A percentile compares a stretch with the other conserved stretches of the same genome.
phyloP scores from a whole-genome alignment of 2,888 invertebrate genomes.

The Drosophila formosana region DNA sequence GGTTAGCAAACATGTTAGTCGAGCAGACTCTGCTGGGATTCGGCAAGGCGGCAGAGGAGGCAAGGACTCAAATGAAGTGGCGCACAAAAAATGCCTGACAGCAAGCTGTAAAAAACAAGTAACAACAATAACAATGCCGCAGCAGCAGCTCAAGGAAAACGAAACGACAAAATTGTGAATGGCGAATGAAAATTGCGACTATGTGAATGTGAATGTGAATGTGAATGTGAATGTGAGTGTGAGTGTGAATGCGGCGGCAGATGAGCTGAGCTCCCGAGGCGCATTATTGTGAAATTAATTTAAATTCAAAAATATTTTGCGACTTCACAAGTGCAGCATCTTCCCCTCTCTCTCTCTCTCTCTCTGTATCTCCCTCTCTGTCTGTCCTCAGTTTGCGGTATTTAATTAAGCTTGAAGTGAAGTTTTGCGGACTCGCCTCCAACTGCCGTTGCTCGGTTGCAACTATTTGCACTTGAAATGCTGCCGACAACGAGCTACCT shows the following conservation, averaged over 20 bases:
- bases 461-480: too few relatives aligned
- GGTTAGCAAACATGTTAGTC: neutral
- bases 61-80: slow-evolving; percentile 56
- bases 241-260: neutral
- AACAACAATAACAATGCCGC: neutral
- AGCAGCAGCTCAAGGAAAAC: neutral
- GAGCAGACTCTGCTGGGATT: neutral
- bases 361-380: neutral
- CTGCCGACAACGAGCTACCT: too few relatives aligned
- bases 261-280: neutral
- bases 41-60: slow-evolving; percentile 18
- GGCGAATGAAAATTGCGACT: slow-evolving; percentile 7
- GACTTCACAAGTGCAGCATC: slow-evolving; percentile 3
- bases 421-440: neutral
- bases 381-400: neutral
- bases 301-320: slow-evolving; percentile 49
- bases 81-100: slow-evolving; percentile 45
- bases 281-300: slow-evolving; percentile 46
- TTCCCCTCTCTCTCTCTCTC: neutral
- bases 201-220: neutral
- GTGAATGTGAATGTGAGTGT: neutral
- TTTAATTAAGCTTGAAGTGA: neutral
- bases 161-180: slow-evolving; percentile 5
- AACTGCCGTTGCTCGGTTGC: too few relatives aligned
- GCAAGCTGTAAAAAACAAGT: neutral